Evolutionary conservation across 2,888 invertebrate species (phyloP).

Genomic region (Chydorus sphaericus): DNA sequence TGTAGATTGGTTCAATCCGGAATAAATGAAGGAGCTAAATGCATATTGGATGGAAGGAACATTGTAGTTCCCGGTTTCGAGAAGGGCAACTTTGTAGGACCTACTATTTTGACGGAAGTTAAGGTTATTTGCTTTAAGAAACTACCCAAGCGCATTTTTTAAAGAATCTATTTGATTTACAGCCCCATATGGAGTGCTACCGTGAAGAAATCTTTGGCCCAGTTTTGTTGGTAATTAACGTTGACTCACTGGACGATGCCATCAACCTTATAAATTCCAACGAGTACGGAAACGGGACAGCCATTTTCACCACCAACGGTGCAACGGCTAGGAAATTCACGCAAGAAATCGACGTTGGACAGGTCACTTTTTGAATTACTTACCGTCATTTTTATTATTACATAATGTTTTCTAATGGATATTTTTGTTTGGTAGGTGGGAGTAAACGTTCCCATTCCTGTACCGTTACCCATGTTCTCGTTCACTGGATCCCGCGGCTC

Average conservation of each 20-base stretch:
- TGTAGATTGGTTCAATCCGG: conserved; percentile 63
- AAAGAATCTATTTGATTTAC: conserved; percentile 7
- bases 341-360: conserved; percentile 87
- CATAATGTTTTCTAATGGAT: not conserved
- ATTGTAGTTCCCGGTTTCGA: conserved; percentile 75
- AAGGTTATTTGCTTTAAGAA: conserved; percentile 23
- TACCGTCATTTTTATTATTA: not conserved
- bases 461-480: conserved; percentile 98
- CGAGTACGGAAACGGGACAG: conserved; percentile 96
- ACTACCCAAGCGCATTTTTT: not conserved
- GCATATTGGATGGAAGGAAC: conserved; percentile 74
- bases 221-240: conserved; percentile 73
- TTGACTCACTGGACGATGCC: conserved; percentile 84
- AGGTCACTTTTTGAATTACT: conserved; percentile 36
- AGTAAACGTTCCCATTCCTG: conserved; percentile 95
- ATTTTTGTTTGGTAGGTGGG: conserved; percentile 65
- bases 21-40: conserved; percentile 71
- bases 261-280: conserved; percentile 81
- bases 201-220: conserved; percentile 98
- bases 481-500: conserved; percentile 95
- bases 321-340: conserved; percentile 88
- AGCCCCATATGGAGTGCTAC: conserved; percentile 78
- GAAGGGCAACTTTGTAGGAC: conserved; percentile 95
- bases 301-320: conserved; percentile 94
- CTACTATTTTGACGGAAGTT: conserved; percentile 80